A percentile compares a stretch with the other conserved stretches of the same genome.
Conservation (phyloP, 53 echinoderm and acorn worm genomes). For the Mesocentrotus franciscanus region DNA sequence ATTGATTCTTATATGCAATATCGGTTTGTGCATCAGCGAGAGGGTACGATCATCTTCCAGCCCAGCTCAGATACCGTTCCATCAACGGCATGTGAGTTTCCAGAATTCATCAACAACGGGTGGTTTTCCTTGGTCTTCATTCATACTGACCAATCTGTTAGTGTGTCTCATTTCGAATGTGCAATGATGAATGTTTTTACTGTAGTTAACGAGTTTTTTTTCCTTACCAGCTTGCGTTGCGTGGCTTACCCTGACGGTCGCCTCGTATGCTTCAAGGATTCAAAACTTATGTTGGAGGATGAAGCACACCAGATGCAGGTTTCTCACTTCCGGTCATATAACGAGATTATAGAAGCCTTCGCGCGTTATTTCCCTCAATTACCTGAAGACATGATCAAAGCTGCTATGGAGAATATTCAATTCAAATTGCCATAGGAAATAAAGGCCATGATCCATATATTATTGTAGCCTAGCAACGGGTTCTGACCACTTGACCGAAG, state of each 20-base stretch:
- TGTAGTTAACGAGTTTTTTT: neutral
- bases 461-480: too few species aligned
- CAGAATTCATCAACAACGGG: neutral
- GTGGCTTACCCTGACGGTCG: constrained; percentile 35
- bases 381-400: neutral
- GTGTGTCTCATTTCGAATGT: neutral
- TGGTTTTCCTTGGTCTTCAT: neutral
- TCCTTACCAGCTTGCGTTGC: constrained; percentile 3
- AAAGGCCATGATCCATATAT: too few species aligned
- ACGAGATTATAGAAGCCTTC: constrained; percentile 40
- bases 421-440: neutral
- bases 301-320: neutral
- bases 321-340: neutral
- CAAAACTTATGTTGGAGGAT: constrained; percentile 33
- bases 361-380: constrained; percentile 36
- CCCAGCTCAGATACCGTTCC: neutral
- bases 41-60: neutral
- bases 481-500: too few species aligned
- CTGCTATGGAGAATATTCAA: neutral
- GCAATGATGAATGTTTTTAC: neutral
- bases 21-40: neutral
- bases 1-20: neutral
- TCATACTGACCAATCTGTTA: neutral
- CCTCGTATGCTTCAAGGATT: constrained; percentile 56
- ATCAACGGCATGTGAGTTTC: neutral